A percentile compares a stretch with the other conserved stretches of the same genome.
Conservation (phyloP, 2,888 invertebrate genomes). For the Tillus elongatus region DNA sequence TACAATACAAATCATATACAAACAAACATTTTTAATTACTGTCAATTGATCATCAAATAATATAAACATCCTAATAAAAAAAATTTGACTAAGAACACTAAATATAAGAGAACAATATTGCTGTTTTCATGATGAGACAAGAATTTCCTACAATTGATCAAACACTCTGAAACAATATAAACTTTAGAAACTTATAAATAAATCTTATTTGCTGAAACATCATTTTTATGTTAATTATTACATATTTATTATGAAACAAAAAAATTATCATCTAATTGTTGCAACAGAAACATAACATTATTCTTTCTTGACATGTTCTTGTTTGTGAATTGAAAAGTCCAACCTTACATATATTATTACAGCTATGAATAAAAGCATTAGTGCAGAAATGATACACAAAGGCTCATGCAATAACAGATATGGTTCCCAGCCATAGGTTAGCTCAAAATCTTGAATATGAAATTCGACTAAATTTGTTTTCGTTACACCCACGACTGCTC, state of each 20-base stretch:
- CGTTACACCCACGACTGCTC: constrained; percentile 75
- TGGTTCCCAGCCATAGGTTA: constrained; percentile 81
- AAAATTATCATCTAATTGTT: constrained; percentile 8
- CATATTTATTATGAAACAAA: constrained; percentile 5
- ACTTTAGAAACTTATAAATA: no score
- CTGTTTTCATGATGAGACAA: no score
- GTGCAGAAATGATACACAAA: constrained; percentile 74
- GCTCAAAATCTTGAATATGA: constrained; percentile 90
- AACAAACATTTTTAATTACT: no score
- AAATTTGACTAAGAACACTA: no score
- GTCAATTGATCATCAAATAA: no score
- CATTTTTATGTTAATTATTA: no score
- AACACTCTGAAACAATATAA: no score
- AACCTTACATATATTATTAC: constrained; percentile 91
- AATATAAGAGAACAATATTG: no score
- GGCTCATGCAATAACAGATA: constrained; percentile 89
- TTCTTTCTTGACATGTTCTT: constrained; percentile 47
- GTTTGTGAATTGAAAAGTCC: constrained; percentile 77
- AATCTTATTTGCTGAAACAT: no score
- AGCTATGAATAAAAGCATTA: constrained; percentile 80
- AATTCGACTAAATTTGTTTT: constrained; percentile 87
- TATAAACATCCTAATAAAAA: no score
- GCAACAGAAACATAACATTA: constrained; percentile 15
- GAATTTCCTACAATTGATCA: no score
- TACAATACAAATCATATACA: no score